These are phyloP conservation scores for Limenitis arthemis DNA, from an alignment of 2,888 invertebrate genomes.

Conservation along the genomic window DNA sequence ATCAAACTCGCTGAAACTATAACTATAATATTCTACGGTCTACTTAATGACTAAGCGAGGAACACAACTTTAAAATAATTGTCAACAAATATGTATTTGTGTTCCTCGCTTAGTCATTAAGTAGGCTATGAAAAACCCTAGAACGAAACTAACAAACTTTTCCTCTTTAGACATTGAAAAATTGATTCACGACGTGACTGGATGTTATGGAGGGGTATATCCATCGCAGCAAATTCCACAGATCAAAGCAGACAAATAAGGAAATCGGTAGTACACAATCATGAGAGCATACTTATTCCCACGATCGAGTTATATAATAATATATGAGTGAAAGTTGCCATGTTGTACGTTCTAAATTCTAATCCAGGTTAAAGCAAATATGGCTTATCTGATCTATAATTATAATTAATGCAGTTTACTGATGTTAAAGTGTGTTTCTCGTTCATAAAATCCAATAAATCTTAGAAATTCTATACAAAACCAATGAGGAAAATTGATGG, in stretches of 20 bases:
- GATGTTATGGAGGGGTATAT: background rate
- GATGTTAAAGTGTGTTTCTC: too few relatives aligned
- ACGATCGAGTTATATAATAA: constrained; percentile 2
- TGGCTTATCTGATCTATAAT: constrained; percentile 1
- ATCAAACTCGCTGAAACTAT: too few relatives aligned
- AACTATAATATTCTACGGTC: background rate
- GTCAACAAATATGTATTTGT: too few relatives aligned
- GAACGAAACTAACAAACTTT: too few relatives aligned
- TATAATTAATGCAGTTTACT: background rate
- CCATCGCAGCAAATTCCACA: background rate
- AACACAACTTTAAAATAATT: too few relatives aligned
- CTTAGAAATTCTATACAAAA: too few relatives aligned
- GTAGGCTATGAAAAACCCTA: too few relatives aligned
- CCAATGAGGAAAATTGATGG: background rate
- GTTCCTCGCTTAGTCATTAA: too few relatives aligned
- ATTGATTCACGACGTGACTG: too few relatives aligned
- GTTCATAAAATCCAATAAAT: background rate
- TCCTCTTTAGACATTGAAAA: too few relatives aligned
- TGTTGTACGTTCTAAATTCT: constrained; percentile 6
- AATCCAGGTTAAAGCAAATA: constrained; percentile 2
- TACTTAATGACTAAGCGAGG: background rate
- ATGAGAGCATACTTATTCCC: constrained; percentile 2
- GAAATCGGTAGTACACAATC: background rate
- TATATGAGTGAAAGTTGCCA: constrained; percentile 6
- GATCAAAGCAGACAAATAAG: background rate